These are phyloP conservation scores for Elgaria multicarinata DNA, from an alignment of 2,113 vertebrate species.

Conservation along the genomic window DNA sequence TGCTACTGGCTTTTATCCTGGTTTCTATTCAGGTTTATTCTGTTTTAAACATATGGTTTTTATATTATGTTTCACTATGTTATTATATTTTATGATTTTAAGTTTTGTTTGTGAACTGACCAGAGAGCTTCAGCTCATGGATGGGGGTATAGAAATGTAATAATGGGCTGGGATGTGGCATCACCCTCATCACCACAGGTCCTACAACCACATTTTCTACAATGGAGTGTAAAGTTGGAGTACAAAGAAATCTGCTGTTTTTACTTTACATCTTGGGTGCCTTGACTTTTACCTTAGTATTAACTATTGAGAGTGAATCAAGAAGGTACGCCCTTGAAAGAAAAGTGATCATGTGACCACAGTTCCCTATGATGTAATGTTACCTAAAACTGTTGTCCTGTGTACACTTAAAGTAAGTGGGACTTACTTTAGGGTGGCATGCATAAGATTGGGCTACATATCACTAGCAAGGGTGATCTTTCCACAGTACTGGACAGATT, in stretches of 20 bases:
- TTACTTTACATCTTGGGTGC: slow-evolving; percentile 8
- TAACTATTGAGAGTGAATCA: no score
- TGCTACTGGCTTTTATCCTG: no score
- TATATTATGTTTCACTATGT: no score
- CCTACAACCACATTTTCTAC: not conserved
- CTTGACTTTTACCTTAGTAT: not conserved
- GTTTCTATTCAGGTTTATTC: no score
- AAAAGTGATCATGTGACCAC: slow-evolving; percentile 15
- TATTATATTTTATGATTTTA: no score
- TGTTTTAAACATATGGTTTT: no score
- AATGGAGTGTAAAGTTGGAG: not conserved
- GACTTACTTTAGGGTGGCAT: not conserved
- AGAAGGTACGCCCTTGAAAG: no score
- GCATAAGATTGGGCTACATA: not conserved
- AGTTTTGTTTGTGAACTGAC: no score
- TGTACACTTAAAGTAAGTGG: not conserved
- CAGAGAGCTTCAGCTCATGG: no score
- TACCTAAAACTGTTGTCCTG: slow-evolving; percentile 53
- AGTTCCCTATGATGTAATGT: slow-evolving; percentile 62
- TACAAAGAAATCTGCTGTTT: not conserved
- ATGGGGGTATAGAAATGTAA: no score
- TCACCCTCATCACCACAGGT: not conserved
- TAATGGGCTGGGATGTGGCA: no score
- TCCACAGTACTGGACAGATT: no score
- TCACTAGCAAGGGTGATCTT: not conserved